Evolutionary conservation across 2,113 vertebrate genomes (phyloP), one percentile per base, ranked within the genome.

Genomic region (Heptranchias perlo): DNA sequence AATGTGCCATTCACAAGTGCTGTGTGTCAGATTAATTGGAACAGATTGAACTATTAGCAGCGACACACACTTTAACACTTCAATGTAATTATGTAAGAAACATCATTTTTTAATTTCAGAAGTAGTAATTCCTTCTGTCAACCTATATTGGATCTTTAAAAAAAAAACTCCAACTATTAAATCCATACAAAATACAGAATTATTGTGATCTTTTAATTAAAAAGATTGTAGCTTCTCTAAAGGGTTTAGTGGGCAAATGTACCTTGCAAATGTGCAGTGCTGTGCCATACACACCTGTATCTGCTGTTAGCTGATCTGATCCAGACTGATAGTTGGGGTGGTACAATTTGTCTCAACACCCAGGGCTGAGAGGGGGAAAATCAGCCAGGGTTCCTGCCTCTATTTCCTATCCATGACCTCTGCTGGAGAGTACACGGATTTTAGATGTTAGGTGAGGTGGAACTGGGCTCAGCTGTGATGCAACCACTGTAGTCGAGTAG

Each of bases 91-190:
- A 93, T 93, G 58, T 25, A 93, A 62, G 58, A 93, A 93, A 62
- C 58, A 93, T 54, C 28, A 89, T 92, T 93, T 93, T 92, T 93
- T 93, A 62, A 93, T 62, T 54, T 54, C 58, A 39, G 58, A 93
- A 21, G 89, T 93, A 39, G 58, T 93, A 93, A 93, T 62, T 93
- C 89, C 49, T 93, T 64, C 61, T 93, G 58, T 61, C 89, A 93
- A 64, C 58, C 16, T 23, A 39, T 62, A n/a, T 64, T 93, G 35
- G 54, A 58, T n/a, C 13, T 21, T 62, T 39, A 8, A 58, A n/a
- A 6, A 58, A 31, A 58, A 91, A 21, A 61, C 28, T 58, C 35
- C 14, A 92, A 61, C 13, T 92, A 8, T n/a, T 61, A 92, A 92
- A n/a, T 1, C 54, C 31, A 62, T 92, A 61, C 35, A 1, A 92